Evolutionary conservation across 2,888 invertebrate species (phyloP), one percentile per base, ranked within the genome.

Genomic region (Callinectes sapidus): DNA sequence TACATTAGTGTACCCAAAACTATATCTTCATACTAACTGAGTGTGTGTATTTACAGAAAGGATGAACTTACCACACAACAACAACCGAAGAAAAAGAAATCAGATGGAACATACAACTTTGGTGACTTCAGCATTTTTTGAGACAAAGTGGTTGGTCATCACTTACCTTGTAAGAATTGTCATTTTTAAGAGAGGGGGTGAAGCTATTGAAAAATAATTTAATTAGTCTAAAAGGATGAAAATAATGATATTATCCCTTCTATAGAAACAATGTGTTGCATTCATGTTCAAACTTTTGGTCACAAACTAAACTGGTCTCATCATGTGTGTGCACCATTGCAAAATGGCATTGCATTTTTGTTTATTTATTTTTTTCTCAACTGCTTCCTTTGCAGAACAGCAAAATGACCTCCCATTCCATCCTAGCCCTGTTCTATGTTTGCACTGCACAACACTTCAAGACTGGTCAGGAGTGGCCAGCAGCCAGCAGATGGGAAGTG

Each of bases 111-210:
- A 14, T 94, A 94, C 61, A 85, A 90, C 66, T 94, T 94, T 81
- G 90, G 71, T 0, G 92, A 94, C 90, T 94, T 92, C 66, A 94
- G 94, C 81, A 89, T 89, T 23, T 94, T 94, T 48, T 94, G 88
- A 89, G 86, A 92, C 14, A n/a, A 28, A 91, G 13, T 66, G 18
- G 10, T 81, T 35, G 2, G 35, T 81, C 32, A 81, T 35, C 18
- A 32, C 32, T 32, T 32, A 81, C 28, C 81, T 32, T 10, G 35
- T 81, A 35, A 81, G 81, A 32, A 35, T 16, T 71, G 71, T 71
- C 28, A 71, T 28, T 28, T 28, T 71, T n/a, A 71, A n/a, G 28
- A 71, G 28, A 71, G 28, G 23, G 28, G 71, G 66, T n/a, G 71
- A 71, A 23, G n/a, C 28, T 71, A 8, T 61, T 10, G 8, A 71